Conservation (phyloP, 2,888 invertebrate species). For the Lathronympha strigana region DNA sequence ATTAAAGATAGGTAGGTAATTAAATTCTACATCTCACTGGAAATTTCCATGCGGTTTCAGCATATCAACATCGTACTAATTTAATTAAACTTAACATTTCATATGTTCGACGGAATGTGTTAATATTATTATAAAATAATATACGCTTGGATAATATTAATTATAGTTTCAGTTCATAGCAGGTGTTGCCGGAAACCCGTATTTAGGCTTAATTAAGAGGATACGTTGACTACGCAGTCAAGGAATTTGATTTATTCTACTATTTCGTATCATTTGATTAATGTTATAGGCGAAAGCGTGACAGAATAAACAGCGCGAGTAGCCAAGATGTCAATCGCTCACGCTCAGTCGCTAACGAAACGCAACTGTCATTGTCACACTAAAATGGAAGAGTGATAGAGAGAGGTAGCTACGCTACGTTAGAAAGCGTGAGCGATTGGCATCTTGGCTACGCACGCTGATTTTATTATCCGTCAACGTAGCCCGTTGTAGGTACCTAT, state of each 20-base stretch:
- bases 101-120: not conserved
- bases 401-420: no score
- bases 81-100: not conserved
- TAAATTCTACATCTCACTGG: not conserved
- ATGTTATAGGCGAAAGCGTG: no score
- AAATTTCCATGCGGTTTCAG: not conserved
- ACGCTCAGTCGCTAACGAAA: no score
- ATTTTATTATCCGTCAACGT: no score
- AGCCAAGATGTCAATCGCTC: no score
- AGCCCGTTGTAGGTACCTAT: no score
- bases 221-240: not conserved
- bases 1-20: not conserved
- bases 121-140: not conserved
- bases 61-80: not conserved
- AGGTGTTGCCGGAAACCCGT: not conserved
- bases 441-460: no score
- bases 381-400: no score
- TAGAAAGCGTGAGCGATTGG: no score
- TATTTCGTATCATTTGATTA: no score
- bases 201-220: not conserved
- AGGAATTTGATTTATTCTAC: not conserved
- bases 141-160: not conserved
- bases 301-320: no score
- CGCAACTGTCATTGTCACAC: no score
- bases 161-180: constrained; percentile 6